Percentiles rank a stretch among this genome's conserved stretches.
Evolutionary conservation across 2,888 invertebrate genomes (phyloP).

Genomic region (Maniola hyperantus): DNA sequence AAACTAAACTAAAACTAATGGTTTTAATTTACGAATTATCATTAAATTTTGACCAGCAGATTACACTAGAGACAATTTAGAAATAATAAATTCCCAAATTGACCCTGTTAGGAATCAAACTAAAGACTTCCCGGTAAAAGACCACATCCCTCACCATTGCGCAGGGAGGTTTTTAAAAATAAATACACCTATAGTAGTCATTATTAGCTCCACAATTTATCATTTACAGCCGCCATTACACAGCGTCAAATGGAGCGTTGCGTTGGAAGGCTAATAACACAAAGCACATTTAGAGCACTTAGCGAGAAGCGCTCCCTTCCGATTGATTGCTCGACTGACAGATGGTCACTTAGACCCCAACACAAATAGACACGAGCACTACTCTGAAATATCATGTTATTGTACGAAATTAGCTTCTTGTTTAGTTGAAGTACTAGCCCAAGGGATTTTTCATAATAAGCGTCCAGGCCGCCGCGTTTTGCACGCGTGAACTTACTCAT

Average conservation of each 20-base stretch:
- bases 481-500: too few species aligned
- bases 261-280: constrained; percentile 56
- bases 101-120: too few species aligned
- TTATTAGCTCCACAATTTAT: constrained; percentile 17
- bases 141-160: too few species aligned
- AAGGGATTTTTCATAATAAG: not conserved
- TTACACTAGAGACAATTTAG: too few species aligned
- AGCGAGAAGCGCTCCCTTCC: constrained; percentile 50
- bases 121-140: too few species aligned
- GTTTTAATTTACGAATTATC: too few species aligned
- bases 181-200: not conserved
- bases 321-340: constrained; percentile 55
- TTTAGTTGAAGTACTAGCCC: not conserved
- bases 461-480: not conserved
- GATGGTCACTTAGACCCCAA: constrained; percentile 39
- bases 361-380: constrained; percentile 23
- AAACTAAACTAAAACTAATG: too few species aligned
- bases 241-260: constrained; percentile 57
- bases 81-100: too few species aligned
- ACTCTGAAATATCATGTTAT: constrained; percentile 25
- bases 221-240: constrained; percentile 46
- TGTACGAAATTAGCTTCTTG: constrained; percentile 24
- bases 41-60: too few species aligned
- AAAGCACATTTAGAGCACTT: constrained; percentile 58
- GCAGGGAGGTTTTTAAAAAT: not conserved